Evolutionary conservation across 2,113 vertebrate species (phyloP).

Genomic region (Colossoma macropomum): DNA sequence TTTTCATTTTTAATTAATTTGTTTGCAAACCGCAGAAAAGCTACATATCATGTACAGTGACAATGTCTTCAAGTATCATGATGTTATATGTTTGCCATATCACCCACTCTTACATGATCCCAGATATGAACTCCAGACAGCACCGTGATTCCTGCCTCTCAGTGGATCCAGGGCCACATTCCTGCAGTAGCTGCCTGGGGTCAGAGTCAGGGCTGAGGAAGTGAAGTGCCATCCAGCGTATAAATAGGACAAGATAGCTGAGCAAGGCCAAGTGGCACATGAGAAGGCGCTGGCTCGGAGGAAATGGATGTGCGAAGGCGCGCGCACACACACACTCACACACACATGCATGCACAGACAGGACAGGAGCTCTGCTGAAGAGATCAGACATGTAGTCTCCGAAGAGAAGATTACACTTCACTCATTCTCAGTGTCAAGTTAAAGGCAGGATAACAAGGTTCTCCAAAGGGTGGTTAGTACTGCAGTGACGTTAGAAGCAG

Average conservation of each 20-base stretch:
- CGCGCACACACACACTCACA: background rate
- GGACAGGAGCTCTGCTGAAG: constrained; percentile 28
- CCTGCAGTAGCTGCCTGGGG: background rate
- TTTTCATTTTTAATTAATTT: too few species aligned
- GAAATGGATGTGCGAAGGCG: constrained; percentile 37
- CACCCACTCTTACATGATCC: background rate
- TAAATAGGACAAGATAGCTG: constrained; percentile 53
- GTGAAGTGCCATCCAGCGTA: constrained; percentile 25
- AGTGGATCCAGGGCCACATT: background rate
- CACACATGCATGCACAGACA: constrained; percentile 6
- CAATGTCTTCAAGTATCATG: background rate
- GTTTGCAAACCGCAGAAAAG: background rate
- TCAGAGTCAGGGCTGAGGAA: constrained; percentile 11
- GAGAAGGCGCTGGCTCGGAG: constrained; percentile 10
- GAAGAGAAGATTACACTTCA: constrained; percentile 14
- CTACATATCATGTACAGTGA: background rate
- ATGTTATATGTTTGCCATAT: background rate
- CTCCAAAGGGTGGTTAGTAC: background rate
- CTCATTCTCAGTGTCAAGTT: constrained; percentile 8
- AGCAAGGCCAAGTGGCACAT: constrained; percentile 6
- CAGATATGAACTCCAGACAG: background rate
- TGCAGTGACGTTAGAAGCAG: background rate
- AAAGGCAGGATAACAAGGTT: background rate
- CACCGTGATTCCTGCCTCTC: background rate
- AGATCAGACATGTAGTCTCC: constrained; percentile 34